Evolutionary conservation across 2,113 vertebrate genomes (phyloP).

Genomic region (Toxostoma redivivum): DNA sequence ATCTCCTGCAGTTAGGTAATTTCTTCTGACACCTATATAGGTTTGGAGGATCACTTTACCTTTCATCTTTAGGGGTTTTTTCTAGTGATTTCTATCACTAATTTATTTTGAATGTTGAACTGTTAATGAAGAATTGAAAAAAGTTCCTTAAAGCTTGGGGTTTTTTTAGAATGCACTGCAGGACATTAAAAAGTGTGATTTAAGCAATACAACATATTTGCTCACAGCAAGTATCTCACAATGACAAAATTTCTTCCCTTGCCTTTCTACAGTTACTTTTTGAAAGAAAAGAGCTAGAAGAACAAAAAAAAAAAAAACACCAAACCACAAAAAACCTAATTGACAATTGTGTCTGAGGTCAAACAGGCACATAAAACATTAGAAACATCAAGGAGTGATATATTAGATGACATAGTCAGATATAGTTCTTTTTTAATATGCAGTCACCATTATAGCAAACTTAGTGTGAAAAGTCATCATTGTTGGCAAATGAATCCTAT

Average conservation of each 20-base stretch:
- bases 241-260: neutral
- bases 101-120: neutral
- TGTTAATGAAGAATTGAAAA: neutral
- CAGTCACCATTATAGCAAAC: neutral
- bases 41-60: neutral
- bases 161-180: neutral
- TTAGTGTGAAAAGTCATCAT: neutral
- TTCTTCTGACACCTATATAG: neutral
- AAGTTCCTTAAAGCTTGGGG: neutral
- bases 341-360: rapidly evolving
- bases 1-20: neutral
- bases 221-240: neutral
- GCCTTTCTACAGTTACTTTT: neutral
- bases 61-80: neutral
- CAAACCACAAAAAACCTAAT: neutral
- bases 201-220: rapidly evolving
- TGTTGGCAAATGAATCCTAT: neutral
- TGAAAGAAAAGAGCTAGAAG: neutral
- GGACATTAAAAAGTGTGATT: neutral
- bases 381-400: neutral
- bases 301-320: neutral
- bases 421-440: neutral
- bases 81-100: neutral
- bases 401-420: neutral
- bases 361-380: neutral